Evolutionary conservation across 2,113 vertebrate genomes (phyloP), one percentile per base, ranked within the genome.

Genomic region (Ochotona curzoniae): DNA sequence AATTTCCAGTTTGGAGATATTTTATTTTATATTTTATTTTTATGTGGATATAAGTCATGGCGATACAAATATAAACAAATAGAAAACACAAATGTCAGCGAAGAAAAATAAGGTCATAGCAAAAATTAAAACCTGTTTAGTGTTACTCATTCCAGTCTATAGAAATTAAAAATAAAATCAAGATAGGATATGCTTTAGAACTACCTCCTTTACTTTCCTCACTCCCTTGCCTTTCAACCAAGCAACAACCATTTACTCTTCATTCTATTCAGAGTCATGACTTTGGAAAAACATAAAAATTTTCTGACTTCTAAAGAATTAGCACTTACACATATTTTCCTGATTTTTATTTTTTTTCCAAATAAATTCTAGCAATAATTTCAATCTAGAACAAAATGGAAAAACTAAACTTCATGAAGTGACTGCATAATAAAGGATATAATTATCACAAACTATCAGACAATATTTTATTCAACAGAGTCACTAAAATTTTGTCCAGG

Each of bases 121-220:
- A 5, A 85, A 69, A 57, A 44, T 30, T 74, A 83, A 89, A 89
- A 87, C 11, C 9, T 21, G 60, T 12, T 91, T 74, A 90, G 13
- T 25, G 32, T 75, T 78, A 61, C 2, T 89, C 25, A 64, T 67
- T 79, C 13, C 82, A 25, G 12, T 18, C 1, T 83, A 80, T 63
- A 25, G 8, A 94, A 92, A 75, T 61, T 66, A 79, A 70, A 82
- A 94, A 64, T 54, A 71, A 92, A 94, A 71, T 76, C 11, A 60
- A 70, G 18, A 49, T 66, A n/a, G 13, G 32, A 10, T 87, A 54
- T 54, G 49, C 18, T 28, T 78, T 83, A 69, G 7, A 83, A 67
- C 26, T 60, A 47, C 0, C 82, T 35, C 26, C 20, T 91, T 74
- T 83, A 66, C 26, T 2, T 91, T 71, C 54, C 60, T 81, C 14